These are phyloP conservation scores for Caenorhabditis tropicalis DNA, from an alignment of 1,140 invertebrate species.

Conservation along the genomic window DNA sequence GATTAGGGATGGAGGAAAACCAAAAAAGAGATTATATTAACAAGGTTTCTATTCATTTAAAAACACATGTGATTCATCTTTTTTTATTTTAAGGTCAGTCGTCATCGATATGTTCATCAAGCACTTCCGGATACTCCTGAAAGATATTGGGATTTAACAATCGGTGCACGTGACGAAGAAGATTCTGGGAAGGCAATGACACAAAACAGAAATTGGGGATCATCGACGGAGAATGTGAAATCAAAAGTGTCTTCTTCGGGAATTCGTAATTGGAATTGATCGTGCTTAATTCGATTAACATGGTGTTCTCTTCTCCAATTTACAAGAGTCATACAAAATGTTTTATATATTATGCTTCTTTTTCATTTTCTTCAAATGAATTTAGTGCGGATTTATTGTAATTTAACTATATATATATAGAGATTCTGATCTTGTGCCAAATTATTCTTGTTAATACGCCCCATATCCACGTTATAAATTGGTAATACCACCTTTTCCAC, in stretches of 20 bases:
- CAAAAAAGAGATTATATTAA: conserved; percentile 8
- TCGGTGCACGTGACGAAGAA: not conserved
- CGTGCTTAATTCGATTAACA: not conserved
- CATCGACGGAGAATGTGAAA: not conserved
- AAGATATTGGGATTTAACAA: conserved; percentile 11
- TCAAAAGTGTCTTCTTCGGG: not conserved
- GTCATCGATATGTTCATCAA: conserved; percentile 18
- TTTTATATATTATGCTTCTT: too few species aligned
- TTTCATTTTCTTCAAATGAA: too few species aligned
- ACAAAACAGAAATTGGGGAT: not conserved
- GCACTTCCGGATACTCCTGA: not conserved
- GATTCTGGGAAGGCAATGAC: not conserved
- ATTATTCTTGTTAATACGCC: not conserved
- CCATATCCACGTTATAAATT: not conserved
- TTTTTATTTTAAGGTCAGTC: not conserved
- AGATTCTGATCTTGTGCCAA: not conserved
- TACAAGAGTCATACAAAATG: too few species aligned
- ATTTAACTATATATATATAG: too few species aligned
- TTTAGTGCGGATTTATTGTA: too few species aligned
- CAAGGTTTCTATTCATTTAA: not conserved
- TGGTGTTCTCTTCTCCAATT: too few species aligned
- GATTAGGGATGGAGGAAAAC: not conserved
- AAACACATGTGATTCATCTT: not conserved
- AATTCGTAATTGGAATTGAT: not conserved
- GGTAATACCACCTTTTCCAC: not conserved